Base-by-base conservation (phyloP, 2,888 invertebrate genomes). In the Parnassius glacialis region DNA sequence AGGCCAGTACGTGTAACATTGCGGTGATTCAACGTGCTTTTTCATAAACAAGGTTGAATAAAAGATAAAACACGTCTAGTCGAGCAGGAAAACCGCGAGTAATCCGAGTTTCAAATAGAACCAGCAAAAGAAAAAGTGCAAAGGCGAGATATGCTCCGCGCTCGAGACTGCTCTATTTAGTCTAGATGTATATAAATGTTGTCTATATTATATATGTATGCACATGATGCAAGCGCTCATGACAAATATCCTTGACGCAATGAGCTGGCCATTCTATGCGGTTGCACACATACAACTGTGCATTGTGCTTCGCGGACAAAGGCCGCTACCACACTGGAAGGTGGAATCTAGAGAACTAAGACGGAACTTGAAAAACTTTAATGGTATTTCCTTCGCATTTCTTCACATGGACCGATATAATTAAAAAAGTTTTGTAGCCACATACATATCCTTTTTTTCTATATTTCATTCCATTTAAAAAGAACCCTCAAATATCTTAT, bases 361-460 rank as follows among this genome's bases (percentile, higher is more conserved):
- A 70, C 68, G 81, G 81, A 87, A 83, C 87, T 88, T 84, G 79
- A 81, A 83, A 85, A 85, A 81, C 79, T 85, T 85, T 82, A 85
- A 87, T 84, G 80, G 79, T 82, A 85, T 84, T 81, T 80, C 78
- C 78, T 74, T 75, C 79, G 59, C 81, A 80, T 84, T 83, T 75
- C 74, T 69, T 65, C 73, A 52, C 56, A 63, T 59, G 52, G 56
- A 52, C 11, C 47, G 55, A 63, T 59, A 57, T 63, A 63, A 63
- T 63, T 63, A 63, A 63, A 63, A 63, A 63, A 63, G 63, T 63
- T 59, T 59, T 42, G 55, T 43, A n/a, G 59, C 41, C 50, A 48
- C 51, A 52, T 55, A 55, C 16, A 45, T 16, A 53, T 34, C 57
- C 50, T 48, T 52, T 48, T 52, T 57, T 54, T 47, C 12, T 47